Conservation (phyloP, 2,888 invertebrate species). For the Phyllotreta cruciferae region DNA sequence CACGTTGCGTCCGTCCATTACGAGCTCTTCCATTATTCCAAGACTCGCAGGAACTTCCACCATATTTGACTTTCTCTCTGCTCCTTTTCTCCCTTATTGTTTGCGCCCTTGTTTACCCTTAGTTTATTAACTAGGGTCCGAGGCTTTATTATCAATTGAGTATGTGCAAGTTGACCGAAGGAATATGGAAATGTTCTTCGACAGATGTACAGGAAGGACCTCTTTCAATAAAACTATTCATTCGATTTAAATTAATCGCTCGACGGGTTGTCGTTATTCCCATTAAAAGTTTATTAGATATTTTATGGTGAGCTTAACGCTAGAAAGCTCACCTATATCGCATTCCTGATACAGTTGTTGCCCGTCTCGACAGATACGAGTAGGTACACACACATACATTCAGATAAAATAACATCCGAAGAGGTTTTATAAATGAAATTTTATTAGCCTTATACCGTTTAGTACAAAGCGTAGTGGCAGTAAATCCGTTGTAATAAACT, state of each 20-base stretch:
- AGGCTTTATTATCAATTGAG: constrained; percentile 24
- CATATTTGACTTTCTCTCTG: constrained; percentile 13
- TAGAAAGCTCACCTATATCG: no score
- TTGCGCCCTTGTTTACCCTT: constrained; percentile 21
- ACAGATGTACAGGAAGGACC: constrained; percentile 2
- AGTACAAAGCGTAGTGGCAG: constrained; percentile 14
- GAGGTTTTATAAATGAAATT: constrained; percentile 15
- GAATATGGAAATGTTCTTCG: constrained; percentile 10
- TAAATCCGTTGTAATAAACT: constrained; percentile 23
- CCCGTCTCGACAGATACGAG: background rate
- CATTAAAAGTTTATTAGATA: no score
- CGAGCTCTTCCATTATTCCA: constrained; percentile 5
- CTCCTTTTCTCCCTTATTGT: constrained; percentile 9
- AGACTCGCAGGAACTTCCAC: constrained; percentile 14
- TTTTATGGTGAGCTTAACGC: no score
- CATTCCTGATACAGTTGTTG: no score
- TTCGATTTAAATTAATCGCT: no score
- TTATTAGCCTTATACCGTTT: constrained; percentile 9
- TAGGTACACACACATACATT: background rate
- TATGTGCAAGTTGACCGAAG: constrained; percentile 17
- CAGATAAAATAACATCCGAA: constrained; percentile 6
- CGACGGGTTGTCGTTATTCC: no score
- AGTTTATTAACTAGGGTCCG: constrained; percentile 25
- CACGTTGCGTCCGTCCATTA: constrained; percentile 10
- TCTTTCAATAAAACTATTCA: no score